A percentile compares a stretch with the other conserved stretches of the same genome.
phyloP scores from a whole-genome alignment of 2,888 invertebrate species.

The Sycophila texana region DNA sequence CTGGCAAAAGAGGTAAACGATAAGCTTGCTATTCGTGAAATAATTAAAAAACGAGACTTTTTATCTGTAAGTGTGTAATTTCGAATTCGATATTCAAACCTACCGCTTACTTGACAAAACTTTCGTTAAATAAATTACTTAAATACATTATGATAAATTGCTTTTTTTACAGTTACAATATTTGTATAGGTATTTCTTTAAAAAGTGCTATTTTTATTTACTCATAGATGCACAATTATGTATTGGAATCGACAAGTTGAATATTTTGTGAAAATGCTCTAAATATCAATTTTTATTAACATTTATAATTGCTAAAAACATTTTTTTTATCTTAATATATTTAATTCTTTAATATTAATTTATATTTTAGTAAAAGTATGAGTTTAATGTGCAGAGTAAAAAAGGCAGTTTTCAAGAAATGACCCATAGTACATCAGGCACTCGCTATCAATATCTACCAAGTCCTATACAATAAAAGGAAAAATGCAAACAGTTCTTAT shows the following conservation, averaged over 20 bases:
- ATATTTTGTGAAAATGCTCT: background rate
- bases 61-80: background rate
- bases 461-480: conserved; percentile 15
- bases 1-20: background rate
- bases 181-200: conserved; percentile 19
- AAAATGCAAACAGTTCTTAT: conserved; percentile 13
- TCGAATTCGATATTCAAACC: background rate
- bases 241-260: background rate
- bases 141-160: conserved; percentile 11
- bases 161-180: conserved; percentile 24
- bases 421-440: conserved; percentile 23
- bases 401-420: conserved; percentile 28
- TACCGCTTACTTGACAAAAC: background rate
- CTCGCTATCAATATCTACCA: conserved; percentile 49
- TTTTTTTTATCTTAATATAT: no score
- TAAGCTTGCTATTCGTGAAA: background rate
- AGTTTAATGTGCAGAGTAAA: background rate
- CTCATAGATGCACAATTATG: background rate
- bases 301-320: no score
- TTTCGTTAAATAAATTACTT: conserved; percentile 21
- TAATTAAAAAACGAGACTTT: conserved; percentile 51
- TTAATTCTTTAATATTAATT: no score
- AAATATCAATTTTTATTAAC: no score
- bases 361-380: no score
- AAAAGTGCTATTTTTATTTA: conserved; percentile 14